These are phyloP conservation scores for Pinctada fucata DNA, from an alignment of 2,888 invertebrate species.

Conservation along the genomic window DNA sequence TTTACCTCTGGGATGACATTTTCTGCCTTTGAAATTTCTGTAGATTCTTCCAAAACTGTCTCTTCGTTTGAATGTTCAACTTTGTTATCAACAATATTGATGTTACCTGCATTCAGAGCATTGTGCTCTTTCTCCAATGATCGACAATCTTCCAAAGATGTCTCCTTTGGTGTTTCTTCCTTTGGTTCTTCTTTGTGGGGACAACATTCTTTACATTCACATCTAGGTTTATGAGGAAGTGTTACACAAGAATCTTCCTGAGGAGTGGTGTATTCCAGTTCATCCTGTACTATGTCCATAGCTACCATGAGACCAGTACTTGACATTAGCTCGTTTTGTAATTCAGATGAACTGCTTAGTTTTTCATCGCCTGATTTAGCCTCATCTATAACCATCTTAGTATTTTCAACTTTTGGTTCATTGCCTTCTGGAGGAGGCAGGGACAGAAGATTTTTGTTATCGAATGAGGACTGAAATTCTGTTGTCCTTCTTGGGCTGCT, in stretches of 20 bases:
- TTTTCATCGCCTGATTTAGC: neutral
- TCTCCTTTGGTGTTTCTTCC: neutral
- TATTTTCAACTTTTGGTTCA: neutral
- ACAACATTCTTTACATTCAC: neutral
- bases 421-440: no score
- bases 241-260: neutral
- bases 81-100: no score
- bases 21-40: no score
- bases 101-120: neutral
- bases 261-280: neutral
- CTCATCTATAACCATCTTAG: neutral
- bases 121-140: neutral
- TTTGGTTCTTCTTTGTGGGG: neutral
- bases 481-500: no score
- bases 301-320: neutral
- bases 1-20: no score
- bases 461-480: no score
- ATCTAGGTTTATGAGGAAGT: neutral
- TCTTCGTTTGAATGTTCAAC: no score
- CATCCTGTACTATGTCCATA: neutral
- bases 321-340: neutral
- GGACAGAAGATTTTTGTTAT: no score
- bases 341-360: neutral
- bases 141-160: no score
- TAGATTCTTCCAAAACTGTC: no score